Evolutionary conservation across 2,888 invertebrate genomes (phyloP), one percentile per base, ranked within the genome.

Genomic region (Anorthoa munda): DNA sequence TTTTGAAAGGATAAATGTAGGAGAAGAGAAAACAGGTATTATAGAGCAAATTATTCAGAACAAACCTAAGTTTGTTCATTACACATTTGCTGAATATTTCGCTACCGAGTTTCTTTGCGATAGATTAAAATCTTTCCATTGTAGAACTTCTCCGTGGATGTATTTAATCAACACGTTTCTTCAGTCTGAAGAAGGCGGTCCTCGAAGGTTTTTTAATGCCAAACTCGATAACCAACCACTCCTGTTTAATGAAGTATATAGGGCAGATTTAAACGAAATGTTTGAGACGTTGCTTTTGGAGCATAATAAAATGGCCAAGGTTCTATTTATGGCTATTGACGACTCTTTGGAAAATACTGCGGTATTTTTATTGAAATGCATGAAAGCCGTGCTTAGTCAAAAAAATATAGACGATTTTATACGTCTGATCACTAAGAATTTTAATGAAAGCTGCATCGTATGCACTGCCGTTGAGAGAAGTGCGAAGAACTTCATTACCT

Each of bases 41-140:
- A 72, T 86, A 50, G 82, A 77, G 53, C 73, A 50, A 66, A 75
- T 85, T 56, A 31, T 74, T 55, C 48, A 61, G 0, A 76, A 77
- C 26, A 21, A 77, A 66, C 84, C 82, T 13, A 79, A 79, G 56
- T 86, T 85, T 66, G 69, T 85, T 21, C 85, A 86, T 76, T 85
- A 75, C 12, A 81, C 84, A 18, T 85, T 79, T 64, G 85, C 82
- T 50, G 85, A 86, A 72, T 86, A 86, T 74, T 86, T 85, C 65
- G 79, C 82, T 31, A 66, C 70, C 2, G 86, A 86, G 73, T 81
- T 79, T 69, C 58, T 85, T 45, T 77, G 68, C 15, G 80, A 80
- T 58, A 61, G 51, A 66, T 66, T 79, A 59, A 67, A 75, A 67
- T 67, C 66, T 0, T 61, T 39, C 17, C 56, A 65, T 55, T 66